These are phyloP conservation scores for Trachemys scripta DNA, from an alignment of 2,113 vertebrate species.

Conservation along the genomic window DNA sequence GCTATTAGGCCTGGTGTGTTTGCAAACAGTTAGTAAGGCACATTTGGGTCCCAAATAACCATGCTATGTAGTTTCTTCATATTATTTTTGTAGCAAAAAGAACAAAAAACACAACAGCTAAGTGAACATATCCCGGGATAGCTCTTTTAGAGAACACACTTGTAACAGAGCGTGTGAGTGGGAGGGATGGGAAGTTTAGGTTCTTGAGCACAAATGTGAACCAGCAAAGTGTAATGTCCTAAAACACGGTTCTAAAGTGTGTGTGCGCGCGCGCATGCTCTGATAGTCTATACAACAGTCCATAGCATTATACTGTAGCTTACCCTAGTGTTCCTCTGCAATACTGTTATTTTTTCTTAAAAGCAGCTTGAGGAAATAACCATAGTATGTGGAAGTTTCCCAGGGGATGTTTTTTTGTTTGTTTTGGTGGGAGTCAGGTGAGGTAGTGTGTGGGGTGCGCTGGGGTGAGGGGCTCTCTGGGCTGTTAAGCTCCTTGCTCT, in stretches of 20 bases:
- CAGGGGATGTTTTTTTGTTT: background rate
- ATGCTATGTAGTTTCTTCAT: rapidly evolving
- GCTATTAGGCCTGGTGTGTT: background rate
- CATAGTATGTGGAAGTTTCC: background rate
- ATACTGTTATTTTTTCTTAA: background rate
- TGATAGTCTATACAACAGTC: background rate
- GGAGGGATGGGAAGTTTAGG: background rate
- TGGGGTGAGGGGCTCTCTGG: background rate
- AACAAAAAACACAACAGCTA: background rate
- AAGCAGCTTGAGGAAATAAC: background rate
- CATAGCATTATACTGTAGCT: background rate
- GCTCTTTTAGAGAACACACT: background rate
- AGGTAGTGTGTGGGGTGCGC: background rate
- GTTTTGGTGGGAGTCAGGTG: background rate
- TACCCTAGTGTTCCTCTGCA: background rate
- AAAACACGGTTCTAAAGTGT: background rate
- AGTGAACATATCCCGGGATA: background rate
- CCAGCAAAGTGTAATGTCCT: background rate
- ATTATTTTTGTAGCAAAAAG: background rate
- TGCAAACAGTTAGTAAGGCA: background rate
- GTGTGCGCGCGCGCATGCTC: too few relatives aligned
- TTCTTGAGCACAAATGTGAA: background rate
- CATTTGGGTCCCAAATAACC: too few relatives aligned
- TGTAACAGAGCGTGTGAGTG: background rate
- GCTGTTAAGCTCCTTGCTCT: background rate